Conservation (phyloP, 2,797 vertebrate species). For the Spizella passerina region DNA sequence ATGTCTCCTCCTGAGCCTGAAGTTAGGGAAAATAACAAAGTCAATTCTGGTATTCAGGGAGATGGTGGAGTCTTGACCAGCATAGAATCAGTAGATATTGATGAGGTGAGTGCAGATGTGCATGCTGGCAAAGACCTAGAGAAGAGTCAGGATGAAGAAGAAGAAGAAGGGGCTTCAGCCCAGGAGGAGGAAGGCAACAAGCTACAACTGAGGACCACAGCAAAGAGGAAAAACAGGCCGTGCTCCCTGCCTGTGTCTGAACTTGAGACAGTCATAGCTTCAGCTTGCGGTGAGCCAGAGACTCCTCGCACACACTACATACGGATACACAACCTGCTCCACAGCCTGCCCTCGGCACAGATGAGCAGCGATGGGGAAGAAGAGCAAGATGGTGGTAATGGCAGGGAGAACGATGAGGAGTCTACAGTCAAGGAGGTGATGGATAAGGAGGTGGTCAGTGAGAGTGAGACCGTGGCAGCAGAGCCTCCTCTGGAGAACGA, state of each 20-base stretch:
- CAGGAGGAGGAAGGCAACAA: conserved; percentile 59
- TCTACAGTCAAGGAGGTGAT: conserved; percentile 74
- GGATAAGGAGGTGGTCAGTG: conserved; percentile 78
- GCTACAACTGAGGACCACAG: conserved; percentile 71
- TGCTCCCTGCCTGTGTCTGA: conserved; percentile 94
- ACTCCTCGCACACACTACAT: conserved; percentile 95
- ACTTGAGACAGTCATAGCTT: conserved; percentile 93
- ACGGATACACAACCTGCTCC: conserved; percentile 92
- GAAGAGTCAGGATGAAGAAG: conserved; percentile 64
- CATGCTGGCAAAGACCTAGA: conserved; percentile 57
- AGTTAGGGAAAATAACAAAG: conserved; percentile 56
- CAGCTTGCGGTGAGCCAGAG: conserved; percentile 90
- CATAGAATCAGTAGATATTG: conserved; percentile 22
- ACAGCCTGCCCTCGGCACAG: conserved; percentile 90
- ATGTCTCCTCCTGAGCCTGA: conserved; percentile 51
- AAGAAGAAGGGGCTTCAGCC: conserved; percentile 63
- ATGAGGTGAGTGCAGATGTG: conserved; percentile 47
- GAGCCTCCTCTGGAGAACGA: conserved; percentile 55
- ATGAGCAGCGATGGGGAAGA: conserved; percentile 67
- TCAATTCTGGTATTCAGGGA: conserved; percentile 55
- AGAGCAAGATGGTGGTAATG: conserved; percentile 39
- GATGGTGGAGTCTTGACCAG: background rate
- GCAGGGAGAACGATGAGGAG: conserved; percentile 74
- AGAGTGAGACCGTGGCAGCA: conserved; percentile 72
- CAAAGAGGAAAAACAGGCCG: conserved; percentile 86